Base-by-base conservation (phyloP, 2,888 invertebrate species). In the Xestia xanthographa region DNA sequence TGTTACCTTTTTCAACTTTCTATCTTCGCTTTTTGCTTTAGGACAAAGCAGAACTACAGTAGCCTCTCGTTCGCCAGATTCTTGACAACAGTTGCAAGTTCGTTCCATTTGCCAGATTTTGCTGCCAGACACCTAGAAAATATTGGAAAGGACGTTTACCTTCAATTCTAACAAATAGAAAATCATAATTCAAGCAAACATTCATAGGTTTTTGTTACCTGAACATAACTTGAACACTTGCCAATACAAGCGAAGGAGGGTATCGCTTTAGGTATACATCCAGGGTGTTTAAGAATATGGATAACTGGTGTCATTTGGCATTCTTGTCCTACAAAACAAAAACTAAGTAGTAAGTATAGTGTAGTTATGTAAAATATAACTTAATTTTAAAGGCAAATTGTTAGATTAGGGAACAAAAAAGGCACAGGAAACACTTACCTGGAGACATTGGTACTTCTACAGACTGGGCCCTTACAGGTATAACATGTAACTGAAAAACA, bases 101-200 rank as follows among this genome's bases (percentile, higher is more conserved):
- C 99, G 97, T 94, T 99, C 99, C 98, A 99, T 99, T 97, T 99
- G 99, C 99, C 99, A 99, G 92, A 99, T 98, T 97, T 99, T 99
- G 88, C 98, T 99, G 11, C 99, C 99, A 53, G 99, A 99, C 12
- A 99, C 99, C 99, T 85, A 14, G 0, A 66, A 73, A n/a, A 43
- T 9, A 41, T 77, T 22, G 22, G 2, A 26, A 50, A 41, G 38
- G 20, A 48, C 11, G 5, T 29, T 38, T 26, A 26, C 26, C 5
- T 34, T 62, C 14, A 0, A 72, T 20, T 20, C 20, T n/a, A n/a
- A 38, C 9, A 17, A 56, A 65, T 14, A 14, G 2, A 65, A 12
- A 58, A 3, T 8, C 22, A 6, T 17, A 34, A 68, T 45, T 34
- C 1, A 62, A 38, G n/a, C n/a, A n/a, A n/a, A n/a, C n/a, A n/a